Conservation (phyloP, 1,140 invertebrate genomes). For the Coelopa frigida region DNA sequence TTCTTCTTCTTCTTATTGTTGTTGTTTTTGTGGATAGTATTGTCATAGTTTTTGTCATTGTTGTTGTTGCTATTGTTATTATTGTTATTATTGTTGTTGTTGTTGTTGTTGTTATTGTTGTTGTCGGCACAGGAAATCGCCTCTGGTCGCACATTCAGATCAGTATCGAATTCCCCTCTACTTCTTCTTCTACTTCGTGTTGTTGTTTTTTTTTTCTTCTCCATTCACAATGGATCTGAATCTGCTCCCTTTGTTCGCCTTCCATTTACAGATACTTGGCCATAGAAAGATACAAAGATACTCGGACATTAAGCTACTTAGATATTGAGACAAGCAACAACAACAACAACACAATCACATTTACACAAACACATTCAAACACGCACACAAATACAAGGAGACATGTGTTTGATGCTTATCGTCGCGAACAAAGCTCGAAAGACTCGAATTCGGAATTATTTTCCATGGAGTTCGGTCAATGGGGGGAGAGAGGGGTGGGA, state of each 20-base stretch:
- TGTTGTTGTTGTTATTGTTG: neutral
- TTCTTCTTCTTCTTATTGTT: neutral
- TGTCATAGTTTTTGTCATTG: neutral
- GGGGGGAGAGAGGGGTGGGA: too few relatives aligned
- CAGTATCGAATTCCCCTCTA: too few relatives aligned
- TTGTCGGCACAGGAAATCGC: neutral
- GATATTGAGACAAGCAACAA: too few relatives aligned
- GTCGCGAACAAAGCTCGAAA: too few relatives aligned
- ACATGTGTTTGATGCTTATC: too few relatives aligned
- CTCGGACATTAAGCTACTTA: too few relatives aligned
- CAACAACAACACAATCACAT: neutral
- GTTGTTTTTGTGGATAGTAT: neutral
- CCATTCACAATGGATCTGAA: neutral
- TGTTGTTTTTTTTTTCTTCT: too few relatives aligned
- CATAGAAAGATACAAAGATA: conserved; percentile 1
- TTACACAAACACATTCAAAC: neutral
- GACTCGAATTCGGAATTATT: too few relatives aligned
- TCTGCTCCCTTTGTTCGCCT: neutral
- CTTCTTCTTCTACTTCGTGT: too few relatives aligned
- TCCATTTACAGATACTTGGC: neutral
- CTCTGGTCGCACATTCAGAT: too few relatives aligned
- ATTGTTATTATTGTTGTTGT: neutral
- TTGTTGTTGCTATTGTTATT: neutral
- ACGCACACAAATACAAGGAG: neutral
- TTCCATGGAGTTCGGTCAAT: too few relatives aligned